These are phyloP conservation scores for Scomber scombrus DNA, from an alignment of 2,113 vertebrate species.

Conservation along the genomic window DNA sequence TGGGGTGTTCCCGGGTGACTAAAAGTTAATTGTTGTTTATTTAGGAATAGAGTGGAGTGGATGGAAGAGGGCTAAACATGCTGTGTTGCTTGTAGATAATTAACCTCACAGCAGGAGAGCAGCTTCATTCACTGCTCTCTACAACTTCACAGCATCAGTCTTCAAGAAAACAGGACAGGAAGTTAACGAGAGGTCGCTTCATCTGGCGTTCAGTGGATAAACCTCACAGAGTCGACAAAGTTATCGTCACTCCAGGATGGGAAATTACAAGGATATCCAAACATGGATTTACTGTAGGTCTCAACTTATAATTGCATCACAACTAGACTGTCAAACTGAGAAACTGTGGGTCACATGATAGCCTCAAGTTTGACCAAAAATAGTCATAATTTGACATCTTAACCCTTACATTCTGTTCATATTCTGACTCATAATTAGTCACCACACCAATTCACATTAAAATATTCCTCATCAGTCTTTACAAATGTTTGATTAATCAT, in stretches of 20 bases:
- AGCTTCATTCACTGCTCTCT: neutral
- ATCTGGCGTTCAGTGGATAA: constrained; percentile 26
- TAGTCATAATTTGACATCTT: too few species aligned
- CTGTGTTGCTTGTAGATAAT: constrained; percentile 27
- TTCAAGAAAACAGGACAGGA: neutral
- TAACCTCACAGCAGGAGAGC: constrained; percentile 28
- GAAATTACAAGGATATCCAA: too few species aligned
- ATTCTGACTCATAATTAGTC: too few species aligned
- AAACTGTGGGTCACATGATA: too few species aligned
- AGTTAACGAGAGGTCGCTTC: neutral
- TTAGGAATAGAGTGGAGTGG: neutral
- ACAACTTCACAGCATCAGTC: constrained; percentile 1
- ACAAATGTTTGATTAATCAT: too few species aligned
- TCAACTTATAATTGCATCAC: too few species aligned
- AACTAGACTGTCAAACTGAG: neutral
- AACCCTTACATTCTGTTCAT: too few species aligned
- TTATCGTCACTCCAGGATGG: neutral
- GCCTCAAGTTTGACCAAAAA: too few species aligned
- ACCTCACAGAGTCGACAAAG: neutral
- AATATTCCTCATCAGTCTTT: too few species aligned
- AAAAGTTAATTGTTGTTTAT: constrained; percentile 8
- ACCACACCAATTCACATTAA: too few species aligned
- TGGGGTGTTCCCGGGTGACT: constrained; percentile 13
- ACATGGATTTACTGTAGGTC: neutral
- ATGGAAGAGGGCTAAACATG: constrained; percentile 21